Base-by-base conservation (phyloP, 2,797 vertebrate genomes). In the Pagetopsis macropterus region DNA sequence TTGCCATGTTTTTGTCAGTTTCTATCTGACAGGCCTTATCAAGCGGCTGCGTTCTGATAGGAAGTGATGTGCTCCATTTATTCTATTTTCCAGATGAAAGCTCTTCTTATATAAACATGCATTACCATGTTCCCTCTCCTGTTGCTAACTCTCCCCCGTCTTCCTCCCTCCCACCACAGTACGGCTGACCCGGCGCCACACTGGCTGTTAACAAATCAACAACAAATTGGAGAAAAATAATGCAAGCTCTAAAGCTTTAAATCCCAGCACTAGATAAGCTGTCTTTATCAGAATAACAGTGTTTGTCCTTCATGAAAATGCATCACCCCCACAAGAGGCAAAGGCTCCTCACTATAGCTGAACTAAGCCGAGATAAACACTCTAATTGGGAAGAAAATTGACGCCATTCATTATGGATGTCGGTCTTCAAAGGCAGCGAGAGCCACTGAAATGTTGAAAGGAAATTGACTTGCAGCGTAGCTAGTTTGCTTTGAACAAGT, bases 261-360 rank as follows among this genome's bases (percentile, higher is more conserved):
- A 90, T 93, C 91, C 91, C 89, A 76, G 51, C 15, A 58, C 86
- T 61, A 88, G 87, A 91, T 92, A 91, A 89, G 84, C 82, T 87
- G 80, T 90, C 91, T 87, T 87, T 84, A 87, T 91, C 88, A 88
- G 79, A 88, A 91, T 82, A 86, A 86, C 82, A 83, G 87, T 82
- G 90, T 91, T 92, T 91, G 91, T 89, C 92, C 90, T 93, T 93
- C 90, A 93, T 94, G 84, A 91, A 92, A 93, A 92, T 93, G 91
- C 89, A 93, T 92, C 52, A 51, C 76, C 72, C 81, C 80, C 81
- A 85, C 82, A 87, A 86, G 89, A 92, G 87, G 87, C 86, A 84
- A 77, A 87, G 84, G 86, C 87, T 91, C 33, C 33, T 79, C 87
- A 87, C 87, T 88, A 90, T 90, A 93, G 91, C 90, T 93, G 92